phyloP scores from a whole-genome alignment of 1,140 invertebrate species.

The Melipona quadrifasciata region DNA sequence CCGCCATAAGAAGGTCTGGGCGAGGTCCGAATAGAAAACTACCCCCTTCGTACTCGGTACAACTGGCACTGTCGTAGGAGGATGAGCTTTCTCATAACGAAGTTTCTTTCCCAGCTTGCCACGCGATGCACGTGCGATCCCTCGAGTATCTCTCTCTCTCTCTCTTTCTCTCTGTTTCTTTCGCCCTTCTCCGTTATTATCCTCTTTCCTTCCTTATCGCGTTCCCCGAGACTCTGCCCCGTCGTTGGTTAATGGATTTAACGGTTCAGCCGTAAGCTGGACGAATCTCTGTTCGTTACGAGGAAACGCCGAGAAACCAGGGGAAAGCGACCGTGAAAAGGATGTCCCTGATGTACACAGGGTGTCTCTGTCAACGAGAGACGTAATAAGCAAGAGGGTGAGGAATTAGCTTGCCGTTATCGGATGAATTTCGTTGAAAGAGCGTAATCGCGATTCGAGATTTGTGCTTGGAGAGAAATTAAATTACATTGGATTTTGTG shows the following conservation, averaged over 20 bases:
- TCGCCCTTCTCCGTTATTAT: slow-evolving; percentile 2
- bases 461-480: background rate
- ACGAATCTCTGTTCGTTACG: slow-evolving; percentile 30
- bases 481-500: background rate
- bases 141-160: slow-evolving; percentile 18
- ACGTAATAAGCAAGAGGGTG: background rate
- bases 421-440: background rate
- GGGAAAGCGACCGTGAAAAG: slow-evolving; percentile 54
- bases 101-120: slow-evolving; percentile 56
- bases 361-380: background rate
- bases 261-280: slow-evolving; percentile 52
- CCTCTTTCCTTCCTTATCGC: background rate
- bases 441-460: too few relatives aligned
- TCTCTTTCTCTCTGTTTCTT: background rate
- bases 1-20: slow-evolving; percentile 6
- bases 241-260: slow-evolving; percentile 63
- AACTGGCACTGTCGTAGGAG: slow-evolving; percentile 49
- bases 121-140: slow-evolving; percentile 64
- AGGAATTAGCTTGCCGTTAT: background rate
- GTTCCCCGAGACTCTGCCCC: background rate
- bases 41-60: slow-evolving; percentile 6
- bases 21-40: slow-evolving; percentile 53
- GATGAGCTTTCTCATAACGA: slow-evolving; percentile 65
- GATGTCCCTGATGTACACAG: slow-evolving; percentile 53
- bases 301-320: slow-evolving; percentile 31